Percentiles rank a stretch among this genome's conserved stretches.
phyloP scores from a whole-genome alignment of 2,888 invertebrate species.

The Coenonympha glycerion region DNA sequence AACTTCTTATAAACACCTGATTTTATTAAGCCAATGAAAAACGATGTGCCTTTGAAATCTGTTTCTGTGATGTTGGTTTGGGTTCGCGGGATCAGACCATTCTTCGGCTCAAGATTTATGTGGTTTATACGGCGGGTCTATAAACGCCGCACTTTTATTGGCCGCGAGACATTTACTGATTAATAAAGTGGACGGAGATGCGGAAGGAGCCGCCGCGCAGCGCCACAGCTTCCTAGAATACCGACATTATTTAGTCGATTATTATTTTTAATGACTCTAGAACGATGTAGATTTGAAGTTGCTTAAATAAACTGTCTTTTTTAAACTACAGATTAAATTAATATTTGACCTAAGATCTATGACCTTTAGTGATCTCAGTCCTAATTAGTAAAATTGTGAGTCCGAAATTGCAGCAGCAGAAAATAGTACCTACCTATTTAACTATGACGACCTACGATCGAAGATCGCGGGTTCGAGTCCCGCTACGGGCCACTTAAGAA shows the following conservation, averaged over 20 bases:
- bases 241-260: constrained; percentile 21
- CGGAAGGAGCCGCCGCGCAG: constrained; percentile 65
- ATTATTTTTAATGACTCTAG: constrained; percentile 18
- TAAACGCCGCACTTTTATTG: constrained; percentile 69
- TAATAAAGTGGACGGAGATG: constrained; percentile 69
- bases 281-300: constrained; percentile 9
- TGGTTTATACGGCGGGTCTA: constrained; percentile 65
- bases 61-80: constrained; percentile 62
- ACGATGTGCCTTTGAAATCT: constrained; percentile 66
- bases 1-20: constrained; percentile 64
- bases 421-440: no score
- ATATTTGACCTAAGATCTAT: no score
- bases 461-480: no score
- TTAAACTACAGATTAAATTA: no score
- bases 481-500: no score
- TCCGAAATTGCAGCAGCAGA: no score
- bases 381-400: no score
- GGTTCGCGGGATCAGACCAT: constrained; percentile 43
- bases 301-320: constrained; percentile 7
- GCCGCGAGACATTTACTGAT: constrained; percentile 69
- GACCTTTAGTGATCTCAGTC: no score
- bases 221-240: constrained; percentile 59
- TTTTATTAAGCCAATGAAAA: constrained; percentile 61
- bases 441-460: no score
- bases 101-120: constrained; percentile 66